A percentile compares a stretch with the other conserved stretches of the same genome.
phyloP scores from a whole-genome alignment of 1,140 invertebrate genomes.

The Papilio glaucus region DNA sequence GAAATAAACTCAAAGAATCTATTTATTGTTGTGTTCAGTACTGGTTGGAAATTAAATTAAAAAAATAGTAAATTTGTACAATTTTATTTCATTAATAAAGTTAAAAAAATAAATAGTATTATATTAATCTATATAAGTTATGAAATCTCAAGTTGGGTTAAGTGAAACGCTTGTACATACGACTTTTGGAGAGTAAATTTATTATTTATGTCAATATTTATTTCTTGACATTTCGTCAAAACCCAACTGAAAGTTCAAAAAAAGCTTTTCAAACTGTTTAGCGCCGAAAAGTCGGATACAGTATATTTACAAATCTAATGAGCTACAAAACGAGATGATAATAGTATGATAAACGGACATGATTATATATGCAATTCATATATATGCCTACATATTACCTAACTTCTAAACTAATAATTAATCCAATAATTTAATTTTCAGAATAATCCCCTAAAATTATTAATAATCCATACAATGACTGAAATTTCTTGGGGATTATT shows the following conservation, averaged over 20 bases:
- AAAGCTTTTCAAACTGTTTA: slow-evolving; percentile 57
- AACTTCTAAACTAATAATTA: slow-evolving; percentile 42
- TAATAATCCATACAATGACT: slow-evolving; percentile 42
- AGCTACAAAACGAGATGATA: slow-evolving; percentile 36
- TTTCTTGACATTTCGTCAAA: slow-evolving; percentile 66
- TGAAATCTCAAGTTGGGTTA: slow-evolving; percentile 82
- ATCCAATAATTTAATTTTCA: slow-evolving; percentile 59
- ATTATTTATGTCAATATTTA: slow-evolving; percentile 39
- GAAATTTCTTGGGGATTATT: slow-evolving; percentile 71
- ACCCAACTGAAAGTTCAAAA: slow-evolving; percentile 81
- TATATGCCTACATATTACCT: slow-evolving; percentile 45
- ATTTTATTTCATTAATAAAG: slow-evolving; percentile 75
- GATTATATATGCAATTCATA: slow-evolving; percentile 46
- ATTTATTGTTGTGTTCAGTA: slow-evolving; percentile 35
- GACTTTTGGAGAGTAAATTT: slow-evolving; percentile 26
- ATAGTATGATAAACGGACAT: slow-evolving; percentile 46
- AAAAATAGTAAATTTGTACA: slow-evolving; percentile 76
- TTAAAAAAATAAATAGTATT: slow-evolving; percentile 77
- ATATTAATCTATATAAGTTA: slow-evolving; percentile 78
- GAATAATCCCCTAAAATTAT: slow-evolving; percentile 76
- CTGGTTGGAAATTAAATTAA: slow-evolving; percentile 47
- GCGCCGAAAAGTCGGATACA: slow-evolving; percentile 52
- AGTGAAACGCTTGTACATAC: slow-evolving; percentile 59
- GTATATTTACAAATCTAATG: slow-evolving; percentile 70
- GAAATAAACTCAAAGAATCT: slow-evolving; percentile 19